Conservation (phyloP, 2,888 invertebrate genomes). For the Pheosia tremula region DNA sequence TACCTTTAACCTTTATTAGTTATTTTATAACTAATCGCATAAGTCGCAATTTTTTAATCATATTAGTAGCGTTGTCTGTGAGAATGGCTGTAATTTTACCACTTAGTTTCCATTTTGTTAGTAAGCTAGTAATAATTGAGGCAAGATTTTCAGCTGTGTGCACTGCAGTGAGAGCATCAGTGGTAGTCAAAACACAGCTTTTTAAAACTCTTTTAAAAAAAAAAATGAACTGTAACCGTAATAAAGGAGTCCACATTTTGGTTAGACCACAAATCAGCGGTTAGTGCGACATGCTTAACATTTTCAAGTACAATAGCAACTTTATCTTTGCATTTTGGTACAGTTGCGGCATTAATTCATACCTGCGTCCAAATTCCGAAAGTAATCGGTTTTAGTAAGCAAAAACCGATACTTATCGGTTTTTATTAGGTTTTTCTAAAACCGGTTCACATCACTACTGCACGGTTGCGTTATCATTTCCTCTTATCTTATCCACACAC, state of each 20-base stretch:
- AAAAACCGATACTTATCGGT: too few relatives aligned
- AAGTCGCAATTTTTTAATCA: constrained; percentile 7
- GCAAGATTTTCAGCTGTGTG: too few relatives aligned
- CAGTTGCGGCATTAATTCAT: background rate
- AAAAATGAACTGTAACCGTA: constrained; percentile 6
- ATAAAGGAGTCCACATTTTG: constrained; percentile 9
- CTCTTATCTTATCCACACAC: too few relatives aligned
- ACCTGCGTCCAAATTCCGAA: too few relatives aligned
- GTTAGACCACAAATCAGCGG: constrained; percentile 9
- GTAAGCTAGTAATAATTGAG: too few relatives aligned
- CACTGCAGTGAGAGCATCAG: constrained; percentile 11
- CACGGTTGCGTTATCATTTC: too few relatives aligned
- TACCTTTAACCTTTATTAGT: background rate
- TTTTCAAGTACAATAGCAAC: constrained; percentile 2
- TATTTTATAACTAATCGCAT: background rate
- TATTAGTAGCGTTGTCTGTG: constrained; percentile 9
- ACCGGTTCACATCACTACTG: too few relatives aligned
- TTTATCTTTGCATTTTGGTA: background rate
- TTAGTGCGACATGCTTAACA: constrained; percentile 7
- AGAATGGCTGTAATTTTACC: too few relatives aligned
- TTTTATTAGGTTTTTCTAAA: too few relatives aligned
- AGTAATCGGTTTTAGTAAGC: too few relatives aligned
- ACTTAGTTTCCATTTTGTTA: too few relatives aligned
- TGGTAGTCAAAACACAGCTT: constrained; percentile 5
- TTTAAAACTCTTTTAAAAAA: background rate